Conservation (phyloP, 2,797 vertebrate species). For the Cryptoblepharus egeriae region DNA sequence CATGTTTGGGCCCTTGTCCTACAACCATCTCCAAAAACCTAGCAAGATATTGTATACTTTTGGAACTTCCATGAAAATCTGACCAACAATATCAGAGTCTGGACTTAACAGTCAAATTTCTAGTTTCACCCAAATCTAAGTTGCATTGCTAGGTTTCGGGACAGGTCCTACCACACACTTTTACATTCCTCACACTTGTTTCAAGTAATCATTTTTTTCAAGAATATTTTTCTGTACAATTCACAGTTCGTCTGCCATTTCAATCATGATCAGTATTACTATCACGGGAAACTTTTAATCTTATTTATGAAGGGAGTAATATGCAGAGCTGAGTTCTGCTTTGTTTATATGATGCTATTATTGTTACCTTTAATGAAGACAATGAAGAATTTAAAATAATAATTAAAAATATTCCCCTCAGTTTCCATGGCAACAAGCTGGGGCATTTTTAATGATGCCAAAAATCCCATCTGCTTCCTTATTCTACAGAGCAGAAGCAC, state of each 20-base stretch:
- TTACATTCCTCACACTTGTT: constrained; percentile 27
- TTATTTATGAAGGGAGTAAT: constrained; percentile 69
- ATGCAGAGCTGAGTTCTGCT: constrained; percentile 65
- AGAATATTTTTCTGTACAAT: constrained; percentile 56
- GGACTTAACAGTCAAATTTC: not conserved
- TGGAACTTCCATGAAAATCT: not conserved
- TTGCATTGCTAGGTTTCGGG: constrained; percentile 7
- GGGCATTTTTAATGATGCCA: constrained; percentile 61
- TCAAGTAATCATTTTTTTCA: constrained; percentile 43
- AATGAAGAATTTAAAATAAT: constrained; percentile 75
- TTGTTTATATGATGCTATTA: constrained; percentile 66
- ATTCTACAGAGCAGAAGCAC: constrained; percentile 64
- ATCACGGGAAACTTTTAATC: constrained; percentile 64
- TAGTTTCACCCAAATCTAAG: not conserved
- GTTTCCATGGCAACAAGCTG: constrained; percentile 66
- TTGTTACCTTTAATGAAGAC: constrained; percentile 74
- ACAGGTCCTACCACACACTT: constrained; percentile 35
- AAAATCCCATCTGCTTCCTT: constrained; percentile 73
- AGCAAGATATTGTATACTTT: not conserved
- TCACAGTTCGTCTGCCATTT: constrained; percentile 55
- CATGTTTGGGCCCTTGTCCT: too few relatives aligned
- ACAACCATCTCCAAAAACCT: too few relatives aligned
- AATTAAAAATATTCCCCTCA: constrained; percentile 59
- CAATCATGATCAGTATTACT: constrained; percentile 62
- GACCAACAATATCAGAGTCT: not conserved